phyloP scores from a whole-genome alignment of 2,888 invertebrate species.

The Deilephila elpenor region DNA sequence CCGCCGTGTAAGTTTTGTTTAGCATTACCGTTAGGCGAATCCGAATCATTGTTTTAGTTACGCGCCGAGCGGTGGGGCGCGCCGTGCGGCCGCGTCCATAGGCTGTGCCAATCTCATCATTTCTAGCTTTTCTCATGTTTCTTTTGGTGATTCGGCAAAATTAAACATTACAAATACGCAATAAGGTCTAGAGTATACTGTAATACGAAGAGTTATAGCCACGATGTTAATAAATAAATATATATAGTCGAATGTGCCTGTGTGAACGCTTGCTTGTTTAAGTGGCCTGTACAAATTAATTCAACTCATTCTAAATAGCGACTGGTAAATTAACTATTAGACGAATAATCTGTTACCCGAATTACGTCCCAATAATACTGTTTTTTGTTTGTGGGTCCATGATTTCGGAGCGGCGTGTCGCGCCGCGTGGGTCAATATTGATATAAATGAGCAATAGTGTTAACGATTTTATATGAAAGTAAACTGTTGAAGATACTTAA shows the following conservation, averaged over 20 bases:
- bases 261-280: slow-evolving; percentile 51
- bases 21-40: background rate
- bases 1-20: slow-evolving; percentile 26
- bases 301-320: slow-evolving; percentile 15
- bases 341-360: slow-evolving; percentile 13
- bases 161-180: slow-evolving; percentile 50
- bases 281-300: slow-evolving; percentile 29
- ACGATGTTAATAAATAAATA: slow-evolving; percentile 37
- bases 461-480: background rate
- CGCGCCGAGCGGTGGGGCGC: background rate
- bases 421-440: background rate
- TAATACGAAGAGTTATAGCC: slow-evolving; percentile 20
- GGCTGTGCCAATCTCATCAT: slow-evolving; percentile 41
- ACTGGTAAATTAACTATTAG: slow-evolving; percentile 31
- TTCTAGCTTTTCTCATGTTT: slow-evolving; percentile 36
- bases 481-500: background rate
- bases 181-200: slow-evolving; percentile 37
- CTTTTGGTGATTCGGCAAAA: slow-evolving; percentile 73
- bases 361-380: background rate
- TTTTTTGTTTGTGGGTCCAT: background rate
- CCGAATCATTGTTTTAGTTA: slow-evolving; percentile 5
- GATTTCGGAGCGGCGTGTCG: background rate
- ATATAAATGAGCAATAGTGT: background rate
- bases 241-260: slow-evolving; percentile 63
- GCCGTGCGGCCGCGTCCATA: slow-evolving; percentile 23